Evolutionary conservation across 2,888 invertebrate genomes (phyloP), one percentile per base, ranked within the genome.

Genomic region (Macrostomum cliftonense): DNA sequence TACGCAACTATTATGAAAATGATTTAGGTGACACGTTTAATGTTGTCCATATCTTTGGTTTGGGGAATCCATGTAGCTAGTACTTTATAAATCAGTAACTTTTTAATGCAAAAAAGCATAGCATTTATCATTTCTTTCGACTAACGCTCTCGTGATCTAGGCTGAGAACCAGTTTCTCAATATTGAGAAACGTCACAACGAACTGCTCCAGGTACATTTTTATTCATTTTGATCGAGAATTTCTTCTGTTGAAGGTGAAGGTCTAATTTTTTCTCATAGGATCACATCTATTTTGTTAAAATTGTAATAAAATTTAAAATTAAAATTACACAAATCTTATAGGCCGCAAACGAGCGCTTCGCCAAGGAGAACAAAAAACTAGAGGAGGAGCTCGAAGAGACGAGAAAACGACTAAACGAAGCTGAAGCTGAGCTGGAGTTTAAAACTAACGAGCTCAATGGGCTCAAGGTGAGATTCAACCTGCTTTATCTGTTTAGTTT

Each of bases 161-260:
- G 45, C 37, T 17, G 45, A 45, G 13, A 45, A 45, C 12, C 42
- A 45, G 17, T 45, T 38, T 28, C 45, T 45, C 28, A 37, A 14
- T n/a, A 45, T 45, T 39, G 45, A 45, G 37, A 45, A 45, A 40
- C 20, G 45, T n/a, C 45, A 45, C 45, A 45, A 45, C 17, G 45
- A 45, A 20, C n/a, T 45, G 37, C 45, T 45, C 4, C 45, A 45
- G 38, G 45, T 45, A n/a, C 9, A n/a, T n/a, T 21, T 4, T 45
- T 45, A 9, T 7, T 7, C 9, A 36, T 5, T 19, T 4, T 16
- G 42, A 17, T 14, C 9, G 17, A 43, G 14, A 7, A 37, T 43
- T 9, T 17, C 21, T 16, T 43, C 9, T 17, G 17, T 43, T 17
- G 4, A 5, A 43, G 36, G 9, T 17, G 2, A 11, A 43, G 14